Conservation (phyloP, 2,888 invertebrate genomes). For the Neria commutata region DNA sequence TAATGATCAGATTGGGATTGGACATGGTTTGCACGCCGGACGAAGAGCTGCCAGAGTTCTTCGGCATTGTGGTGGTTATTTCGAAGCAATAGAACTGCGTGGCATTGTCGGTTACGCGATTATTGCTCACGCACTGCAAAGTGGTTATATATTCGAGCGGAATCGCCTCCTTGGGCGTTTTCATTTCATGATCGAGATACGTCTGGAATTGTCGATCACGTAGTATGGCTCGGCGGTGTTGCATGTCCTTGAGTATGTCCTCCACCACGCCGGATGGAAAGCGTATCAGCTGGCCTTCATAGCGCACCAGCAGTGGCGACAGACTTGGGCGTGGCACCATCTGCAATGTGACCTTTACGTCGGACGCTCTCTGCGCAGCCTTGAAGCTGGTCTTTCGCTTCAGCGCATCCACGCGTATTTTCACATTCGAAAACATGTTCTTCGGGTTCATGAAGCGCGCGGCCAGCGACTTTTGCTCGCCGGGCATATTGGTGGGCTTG, state of each 20-base stretch:
- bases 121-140: slow-evolving; percentile 61
- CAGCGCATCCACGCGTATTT: slow-evolving; percentile 56
- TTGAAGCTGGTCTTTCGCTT: slow-evolving; percentile 58
- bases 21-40: slow-evolving; percentile 37
- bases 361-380: slow-evolving; percentile 35
- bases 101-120: slow-evolving; percentile 61
- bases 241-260: slow-evolving; percentile 77
- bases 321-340: slow-evolving; percentile 60
- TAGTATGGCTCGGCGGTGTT: slow-evolving; percentile 74
- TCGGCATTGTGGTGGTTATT: slow-evolving; percentile 56
- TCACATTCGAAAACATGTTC: slow-evolving; percentile 56
- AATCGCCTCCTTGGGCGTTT: slow-evolving; percentile 73
- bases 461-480: slow-evolving; percentile 38
- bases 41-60: slow-evolving; percentile 39
- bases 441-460: slow-evolving; percentile 51
- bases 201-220: slow-evolving; percentile 76
- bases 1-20: slow-evolving; percentile 59
- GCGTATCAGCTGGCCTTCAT: slow-evolving; percentile 59
- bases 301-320: slow-evolving; percentile 55
- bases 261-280: slow-evolving; percentile 68
- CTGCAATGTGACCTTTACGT: slow-evolving; percentile 54
- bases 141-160: slow-evolving; percentile 67
- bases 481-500: slow-evolving; percentile 6
- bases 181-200: slow-evolving; percentile 74
- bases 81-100: slow-evolving; percentile 62